Base-by-base conservation (phyloP, 2,113 vertebrate genomes). In the Tragelaphus imberbis region DNA sequence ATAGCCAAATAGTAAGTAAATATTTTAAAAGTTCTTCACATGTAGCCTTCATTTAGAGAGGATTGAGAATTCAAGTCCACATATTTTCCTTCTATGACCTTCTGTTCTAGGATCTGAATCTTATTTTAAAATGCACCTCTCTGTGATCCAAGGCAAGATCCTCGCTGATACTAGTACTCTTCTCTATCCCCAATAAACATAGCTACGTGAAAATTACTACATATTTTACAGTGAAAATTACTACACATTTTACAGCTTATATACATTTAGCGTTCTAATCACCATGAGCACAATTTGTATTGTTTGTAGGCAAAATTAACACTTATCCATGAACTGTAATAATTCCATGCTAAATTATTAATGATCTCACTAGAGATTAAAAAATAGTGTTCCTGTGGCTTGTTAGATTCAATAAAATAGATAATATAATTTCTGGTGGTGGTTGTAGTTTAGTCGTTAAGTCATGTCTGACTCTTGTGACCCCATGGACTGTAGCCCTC, bases 321-420 rank as follows among this genome's bases (percentile, higher is more conserved):
- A 90, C 36, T 97, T 90, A 92, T 6, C 28, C 55, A 90, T 68
- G 65, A 91, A 95, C 95, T 88, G 30, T 85, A 90, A 49, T 88
- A 85, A 92, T 40, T 84, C n/a, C 27, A 5, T 92, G 80, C 61
- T 95, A 91, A 80, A 49, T 77, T 97, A 30, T 30, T 91, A 95
- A 81, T 96, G 33, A 82, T 65, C 53, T 96, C n/a, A 12, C 21
- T 80, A 61, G 75, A 84, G 40, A 88, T 88, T 79, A 30, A 16
- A 63, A 84, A 88, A 89, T 65, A 88, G 53, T 88, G 94, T 49
- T 88, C 53, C 58, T 77, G 17, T 77, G 71, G 2, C 28, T 47
- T 91, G 6, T 96, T 93, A 96, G 89, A 80, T 56, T 96, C 80
- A 96, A 47, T 85, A 44, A 95, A 96, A 91, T 87, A 89, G 40